A percentile compares a stretch with the other conserved stretches of the same genome.
Evolutionary conservation across 2,113 vertebrate genomes (phyloP).

Genomic region (Glaucomys volans): DNA sequence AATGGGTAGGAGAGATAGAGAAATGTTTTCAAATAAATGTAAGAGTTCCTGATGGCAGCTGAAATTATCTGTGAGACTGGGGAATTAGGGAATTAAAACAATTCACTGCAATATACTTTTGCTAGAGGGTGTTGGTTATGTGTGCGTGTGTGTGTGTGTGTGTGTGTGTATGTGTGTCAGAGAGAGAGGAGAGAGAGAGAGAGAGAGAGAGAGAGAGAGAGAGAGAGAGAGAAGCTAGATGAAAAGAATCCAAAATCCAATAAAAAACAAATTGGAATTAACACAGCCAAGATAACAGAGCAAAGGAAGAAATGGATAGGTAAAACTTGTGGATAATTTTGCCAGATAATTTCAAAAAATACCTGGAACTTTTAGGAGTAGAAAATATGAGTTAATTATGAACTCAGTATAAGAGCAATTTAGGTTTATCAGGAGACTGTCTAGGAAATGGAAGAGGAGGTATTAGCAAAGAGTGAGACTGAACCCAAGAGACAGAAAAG

Average conservation of each 20-base stretch:
- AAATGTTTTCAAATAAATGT: background rate
- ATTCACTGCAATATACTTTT: background rate
- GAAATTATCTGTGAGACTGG: background rate
- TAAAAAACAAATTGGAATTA: background rate
- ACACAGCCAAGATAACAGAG: background rate
- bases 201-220: too few species aligned
- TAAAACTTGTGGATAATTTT: background rate
- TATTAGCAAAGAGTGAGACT: background rate
- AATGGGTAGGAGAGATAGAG: background rate
- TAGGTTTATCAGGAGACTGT: background rate
- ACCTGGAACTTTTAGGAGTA: background rate
- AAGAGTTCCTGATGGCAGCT: background rate
- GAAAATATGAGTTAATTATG: background rate
- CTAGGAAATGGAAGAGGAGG: background rate
- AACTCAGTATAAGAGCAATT: background rate
- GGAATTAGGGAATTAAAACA: too few species aligned
- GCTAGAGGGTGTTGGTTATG: background rate
- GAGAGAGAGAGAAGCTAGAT: too few species aligned
- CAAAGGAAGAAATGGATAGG: background rate
- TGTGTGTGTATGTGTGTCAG: too few species aligned
- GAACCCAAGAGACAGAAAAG: background rate
- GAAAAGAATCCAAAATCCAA: background rate
- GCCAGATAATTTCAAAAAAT: background rate
- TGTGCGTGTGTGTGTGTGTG: too few species aligned
- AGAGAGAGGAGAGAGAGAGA: too few species aligned